A percentile compares a stretch with the other conserved stretches of the same genome.
These are phyloP conservation scores for Tor tambroides DNA, from an alignment of 2,113 vertebrate genomes.

Conservation along the genomic window DNA sequence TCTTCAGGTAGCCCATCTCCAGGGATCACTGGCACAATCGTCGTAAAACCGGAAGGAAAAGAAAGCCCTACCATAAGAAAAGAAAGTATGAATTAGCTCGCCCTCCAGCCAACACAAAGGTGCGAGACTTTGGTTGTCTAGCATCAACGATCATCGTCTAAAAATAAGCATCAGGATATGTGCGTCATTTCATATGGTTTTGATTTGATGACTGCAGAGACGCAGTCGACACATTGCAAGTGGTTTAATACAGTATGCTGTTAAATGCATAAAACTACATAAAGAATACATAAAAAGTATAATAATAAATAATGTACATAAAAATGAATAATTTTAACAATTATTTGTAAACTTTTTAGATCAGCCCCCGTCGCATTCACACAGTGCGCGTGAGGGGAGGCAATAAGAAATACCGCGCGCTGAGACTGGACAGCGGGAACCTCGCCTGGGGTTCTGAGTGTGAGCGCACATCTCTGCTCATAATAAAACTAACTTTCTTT, in stretches of 20 bases:
- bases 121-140: slow-evolving; percentile 29
- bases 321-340: not conserved
- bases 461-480: not conserved
- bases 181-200: not conserved
- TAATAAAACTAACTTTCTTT: not conserved
- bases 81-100: slow-evolving; percentile 96
- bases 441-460: not conserved
- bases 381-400: not conserved
- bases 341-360: not conserved
- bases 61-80: slow-evolving; percentile 98
- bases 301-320: not conserved
- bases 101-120: slow-evolving; percentile 95
- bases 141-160: too few species aligned
- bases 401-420: not conserved
- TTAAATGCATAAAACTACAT: not conserved
- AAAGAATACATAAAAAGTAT: too few species aligned
- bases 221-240: not conserved
- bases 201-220: rapidly evolving
- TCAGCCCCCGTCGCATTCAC: not conserved
- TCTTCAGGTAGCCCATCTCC: slow-evolving; percentile 89
- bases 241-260: slow-evolving; percentile 64
- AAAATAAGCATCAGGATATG: not conserved
- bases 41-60: slow-evolving; percentile 95
- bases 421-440: not conserved
- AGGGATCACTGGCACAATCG: slow-evolving; percentile 98